These are phyloP conservation scores for Brachirus orientalis DNA, from an alignment of 2,113 vertebrate genomes.

Conservation along the genomic window DNA sequence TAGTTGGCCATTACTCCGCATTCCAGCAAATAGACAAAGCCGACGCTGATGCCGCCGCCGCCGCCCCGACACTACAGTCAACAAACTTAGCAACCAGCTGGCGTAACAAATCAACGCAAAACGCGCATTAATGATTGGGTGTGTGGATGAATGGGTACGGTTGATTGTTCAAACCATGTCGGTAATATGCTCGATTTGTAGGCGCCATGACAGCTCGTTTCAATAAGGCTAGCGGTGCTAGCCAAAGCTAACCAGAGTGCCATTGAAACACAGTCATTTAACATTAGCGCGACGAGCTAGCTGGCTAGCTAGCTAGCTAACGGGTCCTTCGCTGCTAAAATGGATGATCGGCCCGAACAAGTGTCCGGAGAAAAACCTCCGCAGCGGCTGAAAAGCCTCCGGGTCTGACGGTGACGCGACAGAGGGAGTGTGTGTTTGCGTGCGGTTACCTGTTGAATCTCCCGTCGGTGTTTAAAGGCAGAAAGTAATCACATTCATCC, in stretches of 20 bases:
- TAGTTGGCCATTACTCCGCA: constrained; percentile 67
- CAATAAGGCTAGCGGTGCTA: constrained; percentile 54
- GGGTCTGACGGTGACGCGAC: constrained; percentile 16
- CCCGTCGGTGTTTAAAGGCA: constrained; percentile 46
- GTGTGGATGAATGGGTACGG: rapidly evolving
- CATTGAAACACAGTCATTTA: constrained; percentile 27
- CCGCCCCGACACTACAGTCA: constrained; percentile 13
- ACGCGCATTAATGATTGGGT: rapidly evolving
- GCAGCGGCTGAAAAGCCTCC: neutral
- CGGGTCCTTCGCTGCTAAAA: constrained; percentile 58
- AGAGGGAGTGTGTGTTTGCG: neutral
- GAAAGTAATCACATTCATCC: constrained; percentile 68
- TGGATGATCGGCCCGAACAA: constrained; percentile 60
- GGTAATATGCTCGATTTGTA: constrained; percentile 5
- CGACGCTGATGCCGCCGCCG: constrained; percentile 32
- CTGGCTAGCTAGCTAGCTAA: constrained; percentile 31
- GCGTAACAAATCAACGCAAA: rapidly evolving
- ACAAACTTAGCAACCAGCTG: neutral
- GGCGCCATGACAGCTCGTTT: constrained; percentile 74
- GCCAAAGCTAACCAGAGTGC: constrained; percentile 48
- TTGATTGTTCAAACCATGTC: neutral
- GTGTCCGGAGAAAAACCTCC: constrained; percentile 10
- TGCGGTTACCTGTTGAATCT: constrained; percentile 62
- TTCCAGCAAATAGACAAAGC: constrained; percentile 67
- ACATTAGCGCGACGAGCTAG: constrained; percentile 52